Evolutionary conservation across 92 coral and sea anemone genomes (phyloP).

Genomic region (Umimayanthus kanabou): DNA sequence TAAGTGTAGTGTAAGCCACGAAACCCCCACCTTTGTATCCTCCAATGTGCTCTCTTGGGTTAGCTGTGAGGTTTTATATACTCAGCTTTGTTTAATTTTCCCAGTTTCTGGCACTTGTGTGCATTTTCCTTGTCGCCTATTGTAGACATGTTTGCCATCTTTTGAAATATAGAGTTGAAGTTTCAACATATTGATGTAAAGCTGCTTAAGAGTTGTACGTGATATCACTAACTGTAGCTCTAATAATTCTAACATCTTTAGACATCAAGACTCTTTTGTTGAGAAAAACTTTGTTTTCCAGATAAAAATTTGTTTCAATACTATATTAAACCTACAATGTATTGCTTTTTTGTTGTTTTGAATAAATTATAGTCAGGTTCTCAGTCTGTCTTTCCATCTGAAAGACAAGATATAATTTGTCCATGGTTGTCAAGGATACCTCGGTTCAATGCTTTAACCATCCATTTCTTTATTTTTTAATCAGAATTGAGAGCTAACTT

Average conservation of each 20-base stretch:
- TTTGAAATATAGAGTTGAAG: conserved; percentile 28
- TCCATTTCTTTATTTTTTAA: conserved; percentile 24
- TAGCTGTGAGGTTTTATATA: conserved; percentile 46
- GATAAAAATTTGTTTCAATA: too few relatives aligned
- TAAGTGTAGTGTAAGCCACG: conserved; percentile 4
- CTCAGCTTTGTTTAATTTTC: conserved; percentile 66
- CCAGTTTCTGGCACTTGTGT: conserved; percentile 51
- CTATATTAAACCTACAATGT: too few relatives aligned
- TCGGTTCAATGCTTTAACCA: conserved; percentile 2
- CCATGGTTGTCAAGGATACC: conserved; percentile 39
- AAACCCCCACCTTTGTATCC: neutral
- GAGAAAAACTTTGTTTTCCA: neutral
- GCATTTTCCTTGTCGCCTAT: conserved; percentile 50
- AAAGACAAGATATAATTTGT: neutral
- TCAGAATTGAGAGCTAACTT: conserved; percentile 3
- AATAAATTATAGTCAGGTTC: neutral
- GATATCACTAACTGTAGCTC: neutral
- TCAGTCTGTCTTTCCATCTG: neutral
- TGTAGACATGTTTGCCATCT: conserved; percentile 38
- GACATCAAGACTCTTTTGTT: neutral
- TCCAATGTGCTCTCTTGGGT: conserved; percentile 4
- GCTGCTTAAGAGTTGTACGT: neutral
- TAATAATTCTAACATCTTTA: neutral
- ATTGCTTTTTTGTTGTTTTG: too few relatives aligned
- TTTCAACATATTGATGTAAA: neutral